Evolutionary conservation across 2,888 invertebrate genomes (phyloP), one percentile per base, ranked within the genome.

Genomic region (Drosophila colorata): DNA sequence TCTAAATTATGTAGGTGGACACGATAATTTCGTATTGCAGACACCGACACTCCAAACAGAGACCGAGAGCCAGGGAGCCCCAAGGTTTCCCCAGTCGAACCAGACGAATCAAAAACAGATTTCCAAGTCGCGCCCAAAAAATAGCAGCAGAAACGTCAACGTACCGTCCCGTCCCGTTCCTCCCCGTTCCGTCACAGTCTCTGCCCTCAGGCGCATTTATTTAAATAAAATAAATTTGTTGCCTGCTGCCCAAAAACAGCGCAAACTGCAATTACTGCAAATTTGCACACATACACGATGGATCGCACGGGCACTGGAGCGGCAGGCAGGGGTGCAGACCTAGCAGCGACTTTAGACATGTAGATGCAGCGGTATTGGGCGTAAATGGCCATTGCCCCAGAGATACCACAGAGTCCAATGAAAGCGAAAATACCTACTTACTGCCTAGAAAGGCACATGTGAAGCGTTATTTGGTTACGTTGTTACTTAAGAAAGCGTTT

Each of bases 151-250:
- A 64, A 68, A 77, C 74, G 60, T 60, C 55, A 46, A 55, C 31
- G 31, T 43, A 1, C 28, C 51, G 35, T 28, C 44, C 18, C 13
- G 6, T 8, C 2, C n/a, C 41, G 1, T 11, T 3, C 20, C 9
- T 2, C 4, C 9, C 11, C 41, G 25, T 1, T 48, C n/a, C n/a
- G 64, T 64, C 72, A 74, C 51, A 63, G 64, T 67, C 72, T 73
- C 53, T 66, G 84, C 87, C 89, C 81, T 76, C 56, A 23, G 69
- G 78, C 78, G 57, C 68, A 87, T 89, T 85, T 72, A 82, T 85
- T 87, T 85, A 87, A 89, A 82, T 87, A 87, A 89, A 89, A 87
- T 89, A 83, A 78, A 88, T 89, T 89, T 81, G 73, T 74, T 74
- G 69, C 53, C 74, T 69, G 66, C 61, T 67, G 70, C 61, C 78